Evolutionary conservation across 2,113 vertebrate genomes (phyloP), one percentile per base, ranked within the genome.

Genomic region (Podarcis muralis): DNA sequence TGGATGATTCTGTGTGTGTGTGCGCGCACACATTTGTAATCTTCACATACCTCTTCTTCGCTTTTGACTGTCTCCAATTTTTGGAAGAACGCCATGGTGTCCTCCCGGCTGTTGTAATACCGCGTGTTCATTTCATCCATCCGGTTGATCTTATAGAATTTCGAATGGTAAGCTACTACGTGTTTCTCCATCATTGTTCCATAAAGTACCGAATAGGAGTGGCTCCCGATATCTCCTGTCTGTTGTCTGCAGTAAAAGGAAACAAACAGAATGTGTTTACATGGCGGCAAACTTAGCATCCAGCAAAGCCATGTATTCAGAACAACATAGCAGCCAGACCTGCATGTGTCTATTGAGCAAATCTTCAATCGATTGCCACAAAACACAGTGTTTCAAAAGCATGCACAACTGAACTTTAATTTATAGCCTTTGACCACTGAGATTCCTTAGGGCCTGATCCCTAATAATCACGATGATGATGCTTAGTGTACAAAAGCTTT

Each of bases 61-160:
- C 23, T 98, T 94, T 98, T 97, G 92, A 98, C 97, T 94, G 97
- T 97, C 90, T 98, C 98, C 96, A 97, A 86, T 90, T 97, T 97
- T 30, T 96, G 96, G 90, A 97, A 98, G 94, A 98, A 97, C 6
- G 96, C 93, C 92, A 97, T 89, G 20, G 96, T 96, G 84, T 97
- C 97, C 87, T 97, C 93, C 16, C 93, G 95, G 27, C 94, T 95
- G 88, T 95, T 95, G 93, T 91, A 96, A 93, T 94, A 96, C 20
- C 78, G 96, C 15, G 96, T 95, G 65, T 95, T 96, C 66, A 97
- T 97, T 66, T 96, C 96, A 86, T 97, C 98, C 91, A 98, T 92
- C 32, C 97, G 96, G 77, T 97, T 97, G 95, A 97, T 96, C 93
- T 97, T 98, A 65, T 92, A 89, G 92, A 95, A 95, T 82, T 94